phyloP scores from a whole-genome alignment of 2,888 invertebrate species.

The Lasioglossum marginatum region DNA sequence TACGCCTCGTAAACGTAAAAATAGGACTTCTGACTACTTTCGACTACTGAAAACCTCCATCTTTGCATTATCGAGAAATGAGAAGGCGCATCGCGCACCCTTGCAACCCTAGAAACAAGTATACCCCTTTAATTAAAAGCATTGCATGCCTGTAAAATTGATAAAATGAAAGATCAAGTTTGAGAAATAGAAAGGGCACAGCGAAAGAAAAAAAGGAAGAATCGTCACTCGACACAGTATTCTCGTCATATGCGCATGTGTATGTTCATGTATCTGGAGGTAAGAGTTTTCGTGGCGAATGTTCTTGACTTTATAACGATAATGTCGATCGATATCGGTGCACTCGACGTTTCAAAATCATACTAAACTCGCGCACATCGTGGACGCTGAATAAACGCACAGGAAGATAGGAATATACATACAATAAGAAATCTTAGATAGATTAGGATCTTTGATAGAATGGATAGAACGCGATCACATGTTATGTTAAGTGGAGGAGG shows the following conservation, averaged over 20 bases:
- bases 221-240: not conserved
- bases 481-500: not conserved
- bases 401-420: slow-evolving; percentile 1
- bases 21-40: too few relatives aligned
- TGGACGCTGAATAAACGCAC: not conserved
- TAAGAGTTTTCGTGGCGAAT: not conserved
- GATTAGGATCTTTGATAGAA: not conserved
- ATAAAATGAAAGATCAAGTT: not conserved
- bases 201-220: not conserved
- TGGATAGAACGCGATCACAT: not conserved
- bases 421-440: not conserved
- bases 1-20: too few relatives aligned
- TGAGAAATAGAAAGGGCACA: not conserved
- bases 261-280: not conserved
- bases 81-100: too few relatives aligned
- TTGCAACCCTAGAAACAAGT: too few relatives aligned
- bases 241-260: not conserved
- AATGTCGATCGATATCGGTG: slow-evolving; percentile 18
- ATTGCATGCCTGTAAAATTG: not conserved
- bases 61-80: too few relatives aligned
- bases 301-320: not conserved
- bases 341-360: slow-evolving; percentile 1
- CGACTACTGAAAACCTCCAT: too few relatives aligned
- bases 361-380: not conserved
- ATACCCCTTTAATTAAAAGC: not conserved